phyloP scores from a whole-genome alignment of 2,888 invertebrate species.

The Rapana venosa region DNA sequence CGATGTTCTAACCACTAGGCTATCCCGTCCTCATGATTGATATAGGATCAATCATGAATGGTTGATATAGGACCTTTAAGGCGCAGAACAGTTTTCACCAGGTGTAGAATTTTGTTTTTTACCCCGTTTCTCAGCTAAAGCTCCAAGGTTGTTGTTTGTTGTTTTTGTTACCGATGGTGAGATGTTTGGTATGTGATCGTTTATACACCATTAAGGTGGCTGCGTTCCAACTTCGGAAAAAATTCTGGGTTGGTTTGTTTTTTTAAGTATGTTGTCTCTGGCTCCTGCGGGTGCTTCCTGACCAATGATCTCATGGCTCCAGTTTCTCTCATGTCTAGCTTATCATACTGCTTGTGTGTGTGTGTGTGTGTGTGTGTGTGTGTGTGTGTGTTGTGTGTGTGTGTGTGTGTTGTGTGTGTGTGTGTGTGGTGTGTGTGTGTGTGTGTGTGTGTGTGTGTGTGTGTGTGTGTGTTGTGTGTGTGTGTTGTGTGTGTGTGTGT shows the following conservation, averaged over 20 bases:
- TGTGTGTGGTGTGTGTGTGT: too few relatives aligned
- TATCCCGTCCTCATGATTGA: too few relatives aligned
- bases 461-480: too few relatives aligned
- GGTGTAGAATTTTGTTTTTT: background rate
- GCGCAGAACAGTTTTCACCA: background rate
- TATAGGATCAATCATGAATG: too few relatives aligned
- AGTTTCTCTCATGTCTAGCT: background rate
- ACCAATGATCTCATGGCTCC: background rate
- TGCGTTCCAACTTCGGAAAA: background rate
- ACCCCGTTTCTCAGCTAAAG: background rate
- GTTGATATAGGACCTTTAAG: background rate
- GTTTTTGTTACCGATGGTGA: too few relatives aligned
- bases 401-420: background rate
- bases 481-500: too few relatives aligned
- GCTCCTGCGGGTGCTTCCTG: background rate
- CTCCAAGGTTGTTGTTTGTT: background rate
- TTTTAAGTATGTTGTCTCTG: background rate
- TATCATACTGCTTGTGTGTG: background rate
- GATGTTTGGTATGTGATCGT: background rate
- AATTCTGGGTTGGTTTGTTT: background rate
- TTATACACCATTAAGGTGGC: background rate
- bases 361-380: background rate
- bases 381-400: background rate
- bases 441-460: too few relatives aligned
- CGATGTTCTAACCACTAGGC: too few relatives aligned